These are phyloP conservation scores for Trachymyrmex cornetzi DNA, from an alignment of 1,140 invertebrate genomes.

Conservation along the genomic window DNA sequence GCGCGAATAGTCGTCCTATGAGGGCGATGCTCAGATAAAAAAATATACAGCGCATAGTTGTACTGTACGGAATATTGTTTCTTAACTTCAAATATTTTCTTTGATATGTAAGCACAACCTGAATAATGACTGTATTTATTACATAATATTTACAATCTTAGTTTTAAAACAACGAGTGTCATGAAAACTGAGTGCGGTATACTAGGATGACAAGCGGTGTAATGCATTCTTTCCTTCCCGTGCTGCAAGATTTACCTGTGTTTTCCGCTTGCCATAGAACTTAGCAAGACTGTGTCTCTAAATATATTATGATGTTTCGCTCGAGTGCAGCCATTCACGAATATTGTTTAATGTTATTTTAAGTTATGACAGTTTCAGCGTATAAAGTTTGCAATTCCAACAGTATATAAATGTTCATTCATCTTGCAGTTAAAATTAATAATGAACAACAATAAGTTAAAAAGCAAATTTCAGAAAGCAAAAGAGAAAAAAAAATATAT, in stretches of 20 bases:
- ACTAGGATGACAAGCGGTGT: conserved; percentile 34
- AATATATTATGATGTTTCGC: conserved; percentile 37
- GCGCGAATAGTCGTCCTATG: background rate
- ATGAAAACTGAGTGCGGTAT: conserved; percentile 36
- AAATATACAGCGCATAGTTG: background rate
- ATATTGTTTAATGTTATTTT: conserved; percentile 39
- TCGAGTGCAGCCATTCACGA: background rate
- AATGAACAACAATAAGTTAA: background rate
- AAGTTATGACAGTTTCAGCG: background rate
- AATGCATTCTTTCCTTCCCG: conserved; percentile 61
- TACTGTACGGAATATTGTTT: background rate
- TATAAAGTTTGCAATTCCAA: background rate
- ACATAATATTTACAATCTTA: conserved; percentile 42
- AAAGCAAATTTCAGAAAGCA: background rate
- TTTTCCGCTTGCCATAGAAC: conserved; percentile 54
- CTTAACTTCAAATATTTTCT: conserved; percentile 15
- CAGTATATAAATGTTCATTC: background rate
- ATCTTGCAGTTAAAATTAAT: background rate
- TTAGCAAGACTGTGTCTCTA: conserved; percentile 27
- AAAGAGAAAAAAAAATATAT: background rate
- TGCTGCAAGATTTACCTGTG: conserved; percentile 46
- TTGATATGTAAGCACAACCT: background rate
- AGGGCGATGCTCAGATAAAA: background rate
- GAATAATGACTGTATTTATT: conserved; percentile 4
- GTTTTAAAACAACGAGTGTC: conserved; percentile 46